Evolutionary conservation across 1,140 invertebrate genomes (phyloP), one percentile per base, ranked within the genome.

Genomic region (Lasaia peninsularis): DNA sequence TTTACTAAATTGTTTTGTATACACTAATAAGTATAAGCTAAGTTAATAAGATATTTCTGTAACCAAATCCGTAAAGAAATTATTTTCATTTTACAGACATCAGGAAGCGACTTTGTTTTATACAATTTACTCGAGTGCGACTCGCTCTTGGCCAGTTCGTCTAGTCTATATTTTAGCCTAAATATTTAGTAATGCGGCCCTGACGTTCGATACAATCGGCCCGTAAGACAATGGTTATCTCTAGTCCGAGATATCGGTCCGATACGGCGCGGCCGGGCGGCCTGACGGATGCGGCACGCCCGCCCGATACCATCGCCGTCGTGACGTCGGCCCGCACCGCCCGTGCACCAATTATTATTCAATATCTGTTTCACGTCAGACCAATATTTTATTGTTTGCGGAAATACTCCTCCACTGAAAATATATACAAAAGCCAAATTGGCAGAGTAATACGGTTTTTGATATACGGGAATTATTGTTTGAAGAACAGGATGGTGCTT

Each of bases 271-370:
- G n/a, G n/a, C n/a, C n/a, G n/a, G n/a, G n/a, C n/a, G n/a, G n/a
- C n/a, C 80, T 84, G 83, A 86, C 81, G 83, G 83, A 86, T 83
- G 76, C 83, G 65, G 83, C 83, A 82, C 80, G 83, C 74, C 75
- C 71, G 52, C 48, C 51, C 37, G 80, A 85, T 86, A 83, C 52
- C 67, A 86, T 86, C 83, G 75, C 71, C 64, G 73, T 84, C 80
- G 80, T 84, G 80, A 83, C 75, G 74, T 58, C 61, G 57, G 52
- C 51, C 65, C 64, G 59, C 59, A 63, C 60, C 63, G 60, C 56
- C 60, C 75, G 72, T 80, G 83, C 74, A 81, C 80, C 80, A 86
- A 86, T 84, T 86, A 84, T 77, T 84, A 85, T 86, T 83, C 80
- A 84, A 86, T 84, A 44, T 44, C 37, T 44, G 37, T 55, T 48